Percentiles rank a stretch among this genome's conserved stretches.
These are phyloP conservation scores for Drosophila tsacasi DNA, from an alignment of 1,140 invertebrate species.

Conservation along the genomic window DNA sequence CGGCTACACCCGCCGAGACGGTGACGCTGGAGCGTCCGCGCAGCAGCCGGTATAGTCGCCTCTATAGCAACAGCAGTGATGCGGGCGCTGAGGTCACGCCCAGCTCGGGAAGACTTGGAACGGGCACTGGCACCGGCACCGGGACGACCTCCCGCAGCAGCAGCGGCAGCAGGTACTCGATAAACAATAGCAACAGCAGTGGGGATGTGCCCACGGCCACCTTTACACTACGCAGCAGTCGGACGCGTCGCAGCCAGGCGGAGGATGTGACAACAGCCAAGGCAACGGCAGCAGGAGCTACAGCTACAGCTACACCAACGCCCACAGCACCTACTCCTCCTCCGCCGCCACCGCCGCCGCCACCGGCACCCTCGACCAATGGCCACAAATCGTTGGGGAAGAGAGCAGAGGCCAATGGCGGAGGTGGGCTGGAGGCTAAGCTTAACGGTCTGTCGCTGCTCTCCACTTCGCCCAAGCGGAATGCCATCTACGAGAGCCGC, in stretches of 20 bases:
- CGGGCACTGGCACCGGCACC: constrained; percentile 52
- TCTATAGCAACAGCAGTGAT: constrained; percentile 65
- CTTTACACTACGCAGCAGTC: constrained; percentile 66
- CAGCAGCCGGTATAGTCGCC: constrained; percentile 75
- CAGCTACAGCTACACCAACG: not conserved
- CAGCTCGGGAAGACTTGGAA: constrained; percentile 30
- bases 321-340: not conserved
- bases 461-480: constrained; percentile 63
- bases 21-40: constrained; percentile 72
- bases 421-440: constrained; percentile 60
- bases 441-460: constrained; percentile 65
- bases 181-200: constrained; percentile 66
- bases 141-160: constrained; percentile 56
- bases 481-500: constrained; percentile 65
- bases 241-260: constrained; percentile 40
- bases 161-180: constrained; percentile 54
- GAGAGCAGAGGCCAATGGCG: constrained; percentile 24
- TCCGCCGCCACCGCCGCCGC: not conserved
- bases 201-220: constrained; percentile 79
- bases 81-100: constrained; percentile 19
- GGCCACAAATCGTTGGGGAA: constrained; percentile 28
- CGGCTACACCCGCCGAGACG: constrained; percentile 39
- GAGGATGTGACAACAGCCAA: constrained; percentile 13
- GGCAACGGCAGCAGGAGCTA: not conserved
- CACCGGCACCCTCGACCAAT: constrained; percentile 14